These are phyloP conservation scores for Cryptocheilus praepositus DNA, from an alignment of 2,888 invertebrate species.

Conservation along the genomic window DNA sequence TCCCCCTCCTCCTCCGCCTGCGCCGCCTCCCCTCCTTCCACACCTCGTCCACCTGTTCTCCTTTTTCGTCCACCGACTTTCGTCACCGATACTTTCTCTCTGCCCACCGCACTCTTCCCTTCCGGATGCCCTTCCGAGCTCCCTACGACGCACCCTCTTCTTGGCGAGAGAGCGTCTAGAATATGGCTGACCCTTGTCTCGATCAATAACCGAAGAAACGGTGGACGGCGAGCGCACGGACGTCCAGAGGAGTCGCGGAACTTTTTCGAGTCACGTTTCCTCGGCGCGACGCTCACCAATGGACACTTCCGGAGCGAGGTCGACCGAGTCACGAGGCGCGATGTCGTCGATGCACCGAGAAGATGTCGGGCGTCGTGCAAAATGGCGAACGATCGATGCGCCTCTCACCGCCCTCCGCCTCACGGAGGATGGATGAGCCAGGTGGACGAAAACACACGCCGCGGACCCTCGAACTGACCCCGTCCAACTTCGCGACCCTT, in stretches of 20 bases:
- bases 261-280: too few relatives aligned
- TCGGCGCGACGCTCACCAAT: slow-evolving; percentile 17
- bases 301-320: slow-evolving; percentile 5
- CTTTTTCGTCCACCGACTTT: slow-evolving; percentile 22
- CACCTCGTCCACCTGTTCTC: slow-evolving; percentile 1
- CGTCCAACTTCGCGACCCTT: background rate
- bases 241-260: slow-evolving; percentile 3
- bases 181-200: slow-evolving; percentile 39
- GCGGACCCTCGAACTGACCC: too few relatives aligned
- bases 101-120: slow-evolving; percentile 43
- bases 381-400: slow-evolving; percentile 70
- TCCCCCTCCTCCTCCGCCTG: slow-evolving; percentile 3
- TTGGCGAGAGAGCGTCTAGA: slow-evolving; percentile 10
- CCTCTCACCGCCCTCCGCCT: slow-evolving; percentile 3
- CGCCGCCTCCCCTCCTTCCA: slow-evolving; percentile 6
- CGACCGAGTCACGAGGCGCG: slow-evolving; percentile 42
- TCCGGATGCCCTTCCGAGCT: slow-evolving; percentile 22
- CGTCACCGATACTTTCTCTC: slow-evolving; percentile 35
- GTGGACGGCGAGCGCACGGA: slow-evolving; percentile 1
- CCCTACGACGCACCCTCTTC: slow-evolving; percentile 1
- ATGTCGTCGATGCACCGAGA: slow-evolving; percentile 59
- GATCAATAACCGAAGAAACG: slow-evolving; percentile 44
- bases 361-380: slow-evolving; percentile 66
- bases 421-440: background rate
- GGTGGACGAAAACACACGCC: slow-evolving; percentile 11